Evolutionary conservation across 2,113 vertebrate species (phyloP).

Genomic region (Seriola aureovittata): DNA sequence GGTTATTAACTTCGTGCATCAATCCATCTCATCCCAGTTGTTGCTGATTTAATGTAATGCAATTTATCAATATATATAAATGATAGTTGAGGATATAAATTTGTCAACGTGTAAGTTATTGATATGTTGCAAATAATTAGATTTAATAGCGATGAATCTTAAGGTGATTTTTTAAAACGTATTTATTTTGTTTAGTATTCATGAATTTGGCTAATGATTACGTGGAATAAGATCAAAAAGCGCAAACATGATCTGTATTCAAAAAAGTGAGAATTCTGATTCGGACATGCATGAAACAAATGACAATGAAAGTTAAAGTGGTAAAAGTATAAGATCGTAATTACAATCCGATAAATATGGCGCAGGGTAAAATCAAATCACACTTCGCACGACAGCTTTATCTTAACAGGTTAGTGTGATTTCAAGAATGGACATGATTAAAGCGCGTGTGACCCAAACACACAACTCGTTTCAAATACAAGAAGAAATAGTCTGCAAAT

Average conservation of each 20-base stretch:
- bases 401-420: too few relatives aligned
- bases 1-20: not conserved
- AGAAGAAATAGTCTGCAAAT: too few relatives aligned
- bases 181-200: not conserved
- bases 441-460: too few relatives aligned
- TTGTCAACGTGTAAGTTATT: not conserved
- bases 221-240: too few relatives aligned
- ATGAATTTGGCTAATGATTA: too few relatives aligned
- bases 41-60: not conserved
- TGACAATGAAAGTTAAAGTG: not conserved
- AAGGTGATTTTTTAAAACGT: not conserved
- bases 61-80: not conserved
- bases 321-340: not conserved
- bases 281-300: too few relatives aligned
- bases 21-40: not conserved
- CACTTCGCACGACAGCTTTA: too few relatives aligned
- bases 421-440: too few relatives aligned
- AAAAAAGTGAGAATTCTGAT: too few relatives aligned
- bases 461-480: too few relatives aligned
- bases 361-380: too few relatives aligned
- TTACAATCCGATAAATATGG: not conserved
- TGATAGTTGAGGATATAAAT: not conserved
- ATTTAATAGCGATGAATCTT: not conserved
- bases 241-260: too few relatives aligned
- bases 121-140: not conserved